These are phyloP conservation scores for Caenorhabditis sinica DNA, from an alignment of 2,888 invertebrate genomes.

Conservation along the genomic window DNA sequence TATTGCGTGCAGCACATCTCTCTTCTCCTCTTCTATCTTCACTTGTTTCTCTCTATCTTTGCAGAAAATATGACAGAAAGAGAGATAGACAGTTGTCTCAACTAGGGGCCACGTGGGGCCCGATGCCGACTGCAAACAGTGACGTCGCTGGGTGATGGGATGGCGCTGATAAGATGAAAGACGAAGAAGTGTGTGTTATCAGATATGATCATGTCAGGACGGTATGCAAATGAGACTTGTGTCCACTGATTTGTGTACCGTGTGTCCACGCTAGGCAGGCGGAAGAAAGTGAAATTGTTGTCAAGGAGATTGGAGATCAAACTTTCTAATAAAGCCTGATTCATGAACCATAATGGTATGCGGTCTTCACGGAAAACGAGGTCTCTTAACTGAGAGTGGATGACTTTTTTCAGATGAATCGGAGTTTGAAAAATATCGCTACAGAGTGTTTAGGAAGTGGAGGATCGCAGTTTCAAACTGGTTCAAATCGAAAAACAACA, in stretches of 20 bases:
- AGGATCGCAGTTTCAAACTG: too few species aligned
- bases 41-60: slow-evolving; percentile 16
- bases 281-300: slow-evolving; percentile 20
- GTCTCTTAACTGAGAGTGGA: too few species aligned
- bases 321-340: slow-evolving; percentile 13
- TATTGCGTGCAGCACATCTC: slow-evolving; percentile 47
- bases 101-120: slow-evolving; percentile 63
- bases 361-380: too few species aligned
- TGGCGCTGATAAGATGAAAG: slow-evolving; percentile 37
- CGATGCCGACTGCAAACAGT: slow-evolving; percentile 61
- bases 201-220: slow-evolving; percentile 14
- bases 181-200: slow-evolving; percentile 25
- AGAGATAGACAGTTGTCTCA: slow-evolving; percentile 60
- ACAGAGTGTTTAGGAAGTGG: background rate
- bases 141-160: slow-evolving; percentile 44
- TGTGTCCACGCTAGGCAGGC: slow-evolving; percentile 38
- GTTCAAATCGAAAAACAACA: too few species aligned
- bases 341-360: too few species aligned
- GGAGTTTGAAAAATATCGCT: too few species aligned
- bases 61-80: slow-evolving; percentile 35
- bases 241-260: slow-evolving; percentile 40
- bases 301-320: slow-evolving; percentile 47
- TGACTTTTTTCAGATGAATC: too few species aligned
- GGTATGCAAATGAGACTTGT: slow-evolving; percentile 64
- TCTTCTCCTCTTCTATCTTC: background rate